These are phyloP conservation scores for Dicentrarchus labrax DNA, from an alignment of 2,113 vertebrate species.

Conservation along the genomic window DNA sequence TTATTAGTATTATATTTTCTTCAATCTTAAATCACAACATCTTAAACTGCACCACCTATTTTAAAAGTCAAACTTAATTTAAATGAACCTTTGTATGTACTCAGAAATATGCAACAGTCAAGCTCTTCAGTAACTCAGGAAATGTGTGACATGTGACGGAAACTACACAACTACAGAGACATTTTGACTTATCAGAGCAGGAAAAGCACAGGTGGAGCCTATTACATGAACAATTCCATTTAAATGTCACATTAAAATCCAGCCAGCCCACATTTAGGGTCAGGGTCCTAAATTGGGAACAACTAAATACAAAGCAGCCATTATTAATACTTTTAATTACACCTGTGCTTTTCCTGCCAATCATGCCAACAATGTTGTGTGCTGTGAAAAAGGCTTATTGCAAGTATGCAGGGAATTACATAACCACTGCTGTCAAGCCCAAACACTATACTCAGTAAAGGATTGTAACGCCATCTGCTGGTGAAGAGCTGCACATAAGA, in stretches of 20 bases:
- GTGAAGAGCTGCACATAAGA: slow-evolving; percentile 29
- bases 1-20: slow-evolving; percentile 3
- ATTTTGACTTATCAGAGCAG: neutral
- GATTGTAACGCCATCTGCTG: slow-evolving; percentile 59
- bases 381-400: neutral
- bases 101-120: neutral
- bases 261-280: neutral
- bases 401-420: neutral
- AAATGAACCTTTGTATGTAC: neutral
- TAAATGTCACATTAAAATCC: neutral
- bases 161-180: neutral
- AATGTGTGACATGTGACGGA: too few relatives aligned
- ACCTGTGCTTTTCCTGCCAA: neutral
- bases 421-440: neutral
- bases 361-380: neutral
- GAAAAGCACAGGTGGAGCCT: neutral
- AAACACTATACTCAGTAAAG: neutral
- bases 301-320: neutral
- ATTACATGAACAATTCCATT: neutral
- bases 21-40: neutral
- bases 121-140: neutral
- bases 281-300: neutral
- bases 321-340: neutral
- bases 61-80: neutral
- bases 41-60: neutral